A percentile compares a stretch with the other conserved stretches of the same genome.
phyloP scores from a whole-genome alignment of 1,140 invertebrate genomes.

The Camponotus floridanus region DNA sequence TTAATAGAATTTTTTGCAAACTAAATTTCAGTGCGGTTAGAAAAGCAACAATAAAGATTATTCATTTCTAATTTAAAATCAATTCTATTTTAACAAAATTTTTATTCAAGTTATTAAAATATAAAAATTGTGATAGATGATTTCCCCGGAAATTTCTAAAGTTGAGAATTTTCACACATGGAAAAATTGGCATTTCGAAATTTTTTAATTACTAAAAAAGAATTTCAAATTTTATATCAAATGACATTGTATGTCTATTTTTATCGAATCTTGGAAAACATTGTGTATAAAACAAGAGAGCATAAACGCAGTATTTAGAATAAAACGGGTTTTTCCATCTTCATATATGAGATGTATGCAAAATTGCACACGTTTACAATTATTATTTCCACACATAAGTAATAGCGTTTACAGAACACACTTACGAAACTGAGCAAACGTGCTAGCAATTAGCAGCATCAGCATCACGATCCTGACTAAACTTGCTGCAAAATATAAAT shows the following conservation, averaged over 20 bases:
- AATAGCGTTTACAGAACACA: conserved; percentile 23
- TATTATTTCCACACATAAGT: neutral
- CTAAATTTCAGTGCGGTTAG: no score
- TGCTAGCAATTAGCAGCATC: conserved; percentile 8
- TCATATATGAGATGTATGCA: neutral
- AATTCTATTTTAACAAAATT: neutral
- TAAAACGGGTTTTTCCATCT: neutral
- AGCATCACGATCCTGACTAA: conserved; percentile 1
- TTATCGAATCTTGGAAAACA: neutral
- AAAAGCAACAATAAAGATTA: no score
- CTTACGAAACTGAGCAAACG: conserved; percentile 68
- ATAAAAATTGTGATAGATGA: neutral
- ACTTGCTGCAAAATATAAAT: conserved; percentile 46
- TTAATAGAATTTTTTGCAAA: neutral
- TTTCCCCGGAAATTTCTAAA: neutral
- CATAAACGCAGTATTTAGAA: neutral
- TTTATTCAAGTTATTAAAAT: neutral
- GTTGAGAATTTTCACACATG: neutral
- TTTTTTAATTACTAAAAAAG: neutral
- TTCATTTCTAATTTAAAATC: neutral
- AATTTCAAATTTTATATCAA: no score
- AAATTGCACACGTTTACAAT: neutral
- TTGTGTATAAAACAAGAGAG: neutral
- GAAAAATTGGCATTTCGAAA: neutral
- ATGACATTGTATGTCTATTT: neutral